Evolutionary conservation across 1,140 invertebrate species (phyloP).

Genomic region (Mactra quadrangularis): DNA sequence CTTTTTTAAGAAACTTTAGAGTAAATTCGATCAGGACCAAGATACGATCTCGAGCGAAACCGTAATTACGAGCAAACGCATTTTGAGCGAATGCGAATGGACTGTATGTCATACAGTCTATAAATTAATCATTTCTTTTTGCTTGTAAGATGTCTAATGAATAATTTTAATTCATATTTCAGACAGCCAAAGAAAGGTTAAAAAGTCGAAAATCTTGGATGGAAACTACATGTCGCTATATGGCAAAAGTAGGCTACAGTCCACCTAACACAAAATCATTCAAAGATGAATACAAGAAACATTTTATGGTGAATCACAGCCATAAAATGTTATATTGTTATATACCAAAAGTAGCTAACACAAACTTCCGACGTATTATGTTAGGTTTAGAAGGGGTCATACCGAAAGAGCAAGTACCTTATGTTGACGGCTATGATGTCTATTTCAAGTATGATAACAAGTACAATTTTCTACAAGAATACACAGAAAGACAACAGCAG

Average conservation of each 20-base stretch:
- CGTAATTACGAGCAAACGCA: no score
- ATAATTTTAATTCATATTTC: no score
- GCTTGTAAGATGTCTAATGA: no score
- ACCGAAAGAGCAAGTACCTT: constrained; percentile 5
- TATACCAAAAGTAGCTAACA: constrained; percentile 41
- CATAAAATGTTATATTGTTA: neutral
- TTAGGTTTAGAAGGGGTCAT: constrained; percentile 6
- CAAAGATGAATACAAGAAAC: constrained; percentile 10
- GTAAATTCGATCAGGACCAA: no score
- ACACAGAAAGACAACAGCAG: neutral
- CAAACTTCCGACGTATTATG: constrained; percentile 34
- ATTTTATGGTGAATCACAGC: constrained; percentile 9
- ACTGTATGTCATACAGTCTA: no score
- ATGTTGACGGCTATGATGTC: constrained; percentile 25
- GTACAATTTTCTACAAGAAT: constrained; percentile 13
- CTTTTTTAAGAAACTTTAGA: no score
- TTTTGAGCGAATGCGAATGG: no score
- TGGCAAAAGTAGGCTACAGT: neutral
- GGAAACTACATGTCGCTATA: neutral
- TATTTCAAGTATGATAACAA: constrained; percentile 20
- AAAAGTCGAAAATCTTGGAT: neutral
- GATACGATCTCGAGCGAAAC: no score
- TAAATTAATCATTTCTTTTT: no score
- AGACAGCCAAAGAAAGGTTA: neutral
- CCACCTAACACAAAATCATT: neutral